A percentile compares a stretch with the other conserved stretches of the same genome.
These are phyloP conservation scores for Zaprionus taronus DNA, from an alignment of 1,140 invertebrate species.

Conservation along the genomic window DNA sequence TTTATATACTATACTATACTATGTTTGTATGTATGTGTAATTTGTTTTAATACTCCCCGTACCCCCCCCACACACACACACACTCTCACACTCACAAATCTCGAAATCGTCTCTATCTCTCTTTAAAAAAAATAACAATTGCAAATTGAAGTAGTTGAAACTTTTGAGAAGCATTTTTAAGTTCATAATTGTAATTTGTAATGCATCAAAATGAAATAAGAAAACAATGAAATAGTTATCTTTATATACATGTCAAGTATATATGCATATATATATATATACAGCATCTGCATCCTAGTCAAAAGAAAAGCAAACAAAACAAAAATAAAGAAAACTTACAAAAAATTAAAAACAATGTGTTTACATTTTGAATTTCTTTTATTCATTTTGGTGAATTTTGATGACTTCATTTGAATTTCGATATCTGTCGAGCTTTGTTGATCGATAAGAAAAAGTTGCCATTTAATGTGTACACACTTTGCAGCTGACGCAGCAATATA, in stretches of 20 bases:
- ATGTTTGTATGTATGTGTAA: slow-evolving; percentile 17
- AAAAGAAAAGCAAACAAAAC: slow-evolving; percentile 60
- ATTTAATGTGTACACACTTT: not conserved
- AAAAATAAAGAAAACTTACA: slow-evolving; percentile 61
- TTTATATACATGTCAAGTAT: slow-evolving; percentile 48
- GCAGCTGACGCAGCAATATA: not conserved
- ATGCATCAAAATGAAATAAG: slow-evolving; percentile 49
- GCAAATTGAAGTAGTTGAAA: slow-evolving; percentile 50
- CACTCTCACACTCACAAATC: not conserved
- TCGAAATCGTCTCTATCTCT: slow-evolving; percentile 19
- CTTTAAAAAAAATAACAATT: slow-evolving; percentile 10
- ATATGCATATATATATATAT: slow-evolving; percentile 45
- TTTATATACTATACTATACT: slow-evolving; percentile 15
- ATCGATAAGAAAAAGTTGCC: not conserved
- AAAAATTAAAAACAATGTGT: slow-evolving; percentile 41
- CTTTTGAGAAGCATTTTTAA: slow-evolving; percentile 37
- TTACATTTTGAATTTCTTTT: not conserved
- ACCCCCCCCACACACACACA: slow-evolving; percentile 1
- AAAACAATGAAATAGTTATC: slow-evolving; percentile 53
- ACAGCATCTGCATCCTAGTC: slow-evolving; percentile 59
- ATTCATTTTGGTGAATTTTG: not conserved
- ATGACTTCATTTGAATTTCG: not conserved
- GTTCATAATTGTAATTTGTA: slow-evolving; percentile 58
- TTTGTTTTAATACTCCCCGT: slow-evolving; percentile 19
- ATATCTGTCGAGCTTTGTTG: not conserved